Base-by-base conservation (phyloP, 2,797 vertebrate species). In the Coranthus polyacanthus region DNA sequence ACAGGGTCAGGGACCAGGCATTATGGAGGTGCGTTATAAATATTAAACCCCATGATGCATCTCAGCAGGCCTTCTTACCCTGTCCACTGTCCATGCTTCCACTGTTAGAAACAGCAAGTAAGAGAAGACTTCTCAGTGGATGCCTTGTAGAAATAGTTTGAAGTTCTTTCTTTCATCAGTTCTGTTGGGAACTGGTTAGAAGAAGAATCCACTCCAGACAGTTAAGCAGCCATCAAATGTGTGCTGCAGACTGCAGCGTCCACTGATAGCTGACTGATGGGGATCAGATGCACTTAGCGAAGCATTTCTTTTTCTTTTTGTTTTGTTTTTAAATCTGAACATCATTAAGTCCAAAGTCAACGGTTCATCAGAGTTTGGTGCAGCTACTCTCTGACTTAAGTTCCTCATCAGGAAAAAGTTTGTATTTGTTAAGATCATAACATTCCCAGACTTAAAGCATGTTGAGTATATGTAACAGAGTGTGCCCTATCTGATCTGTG, bases 361-460 rank as follows among this genome's bases (percentile, higher is more conserved):
- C 77, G 46, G 79, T 92, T 90, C 72, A 85, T 85, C 71, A 65
- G 44, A 66, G 72, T 82, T 85, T 69, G 71, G 51, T 53, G 77
- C 78, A 73, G 78, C 68, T 69, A 26, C 29, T 39, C 69, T 61
- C 70, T 56, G 64, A 62, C 32, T 79, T 49, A 42, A 57, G 59
- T 69, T 77, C 46, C 63, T 65, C 41, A 67, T 21, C 42, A 54
- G 53, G 64, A 77, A 62, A n/a, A 62, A 57, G 76, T 81, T 80
- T 84, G 56, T 66, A 59, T 78, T 72, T 26, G 80, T 82, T 82
- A 84, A 68, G n/a, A 72, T 81, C 63, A 60, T 87, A 81, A 91
- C 90, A 93, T 93, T 92, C 90, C 91, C 85, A 75, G 56, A 83
- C 39, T 78, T 85, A 12, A 79, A 87, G 89, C 90, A 91, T 92